Percentiles rank a stretch among this genome's conserved stretches.
Evolutionary conservation across 2,888 invertebrate species (phyloP).

Genomic region (Cancer borealis): DNA sequence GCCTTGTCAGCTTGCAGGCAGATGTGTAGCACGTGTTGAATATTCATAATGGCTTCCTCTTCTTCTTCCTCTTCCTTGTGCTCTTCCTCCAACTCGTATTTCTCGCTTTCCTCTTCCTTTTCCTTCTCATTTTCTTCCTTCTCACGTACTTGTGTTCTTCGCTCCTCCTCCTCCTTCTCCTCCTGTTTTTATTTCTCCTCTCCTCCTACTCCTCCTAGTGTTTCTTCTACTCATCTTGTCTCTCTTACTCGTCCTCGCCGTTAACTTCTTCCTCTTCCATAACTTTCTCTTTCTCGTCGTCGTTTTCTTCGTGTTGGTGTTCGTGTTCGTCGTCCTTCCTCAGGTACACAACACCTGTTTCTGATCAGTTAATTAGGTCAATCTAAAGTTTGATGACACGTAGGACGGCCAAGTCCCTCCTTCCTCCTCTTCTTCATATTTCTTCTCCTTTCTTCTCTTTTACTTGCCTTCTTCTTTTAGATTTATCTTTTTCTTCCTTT

Average conservation of each 20-base stretch:
- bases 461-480: not conserved
- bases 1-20: not conserved
- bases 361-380: slow-evolving; percentile 50
- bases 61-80: slow-evolving; percentile 6
- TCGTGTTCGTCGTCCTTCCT: not conserved
- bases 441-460: not conserved
- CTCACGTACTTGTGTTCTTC: not conserved
- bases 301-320: not conserved
- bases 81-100: not conserved
- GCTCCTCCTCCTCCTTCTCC: not conserved
- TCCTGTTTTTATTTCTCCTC: not conserved
- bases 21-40: slow-evolving; percentile 10
- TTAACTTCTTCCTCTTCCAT: slow-evolving; percentile 13
- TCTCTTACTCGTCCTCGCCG: not conserved
- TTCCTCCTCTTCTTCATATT: no score
- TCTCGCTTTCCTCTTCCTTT: not conserved
- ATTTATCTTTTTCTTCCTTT: not conserved
- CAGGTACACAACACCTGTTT: slow-evolving; percentile 46
- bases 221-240: not conserved
- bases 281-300: not conserved
- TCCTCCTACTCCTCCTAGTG: not conserved
- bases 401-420: not conserved
- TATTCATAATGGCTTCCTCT: slow-evolving; percentile 6
- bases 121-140: not conserved
- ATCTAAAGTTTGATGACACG: slow-evolving; percentile 48